Evolutionary conservation across 1,140 invertebrate species (phyloP), one percentile per base, ranked within the genome.

Genomic region (Drosophila takahashii): DNA sequence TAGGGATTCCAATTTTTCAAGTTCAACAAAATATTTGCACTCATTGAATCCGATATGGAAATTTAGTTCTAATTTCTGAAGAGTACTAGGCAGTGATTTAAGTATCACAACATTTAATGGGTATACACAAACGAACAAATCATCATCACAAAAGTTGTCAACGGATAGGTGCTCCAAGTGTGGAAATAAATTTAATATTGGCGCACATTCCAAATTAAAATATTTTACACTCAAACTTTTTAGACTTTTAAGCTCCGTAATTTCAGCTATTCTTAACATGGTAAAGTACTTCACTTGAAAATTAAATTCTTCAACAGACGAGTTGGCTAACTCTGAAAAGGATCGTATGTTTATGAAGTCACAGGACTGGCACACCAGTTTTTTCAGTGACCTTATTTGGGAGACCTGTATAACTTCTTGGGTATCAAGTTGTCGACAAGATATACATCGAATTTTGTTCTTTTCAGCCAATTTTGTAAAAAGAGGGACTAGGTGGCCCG

Each of bases 301-400:
- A 10, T 36, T 15, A 1, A 54, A 8, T 13, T 54, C 36, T 54
- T 54, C 52, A 41, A 54, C 27, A 16, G 15, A 16, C n/a, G 52
- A 27, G n/a, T 41, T 27, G 8, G n/a, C 36, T 7, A 54, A 22
- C n/a, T 42, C 52, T 10, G 13, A 4, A 8, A 16, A 27, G 7
- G 36, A 16, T 8, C 0, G 29, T n/a, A 5, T 15, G 10, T 26
- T 3, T 54, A 15, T 5, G 1, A 18, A n/a, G 4, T n/a, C 32
- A 11, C 6, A 8, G 8, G 6, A 11, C 11, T 2, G 0, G 11
- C 37, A 16, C 5, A 13, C 5, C 8, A 54, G 13, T 41, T 41
- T 54, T 15, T 16, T 54, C 7, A 54, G n/a, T 11, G 52, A 54
- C 36, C 10, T 41, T 27, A 54, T 27, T 8, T 2, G 10, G n/a